Evolutionary conservation across 2,888 invertebrate species (phyloP), one percentile per base, ranked within the genome.

Genomic region (Plebejus anna): DNA sequence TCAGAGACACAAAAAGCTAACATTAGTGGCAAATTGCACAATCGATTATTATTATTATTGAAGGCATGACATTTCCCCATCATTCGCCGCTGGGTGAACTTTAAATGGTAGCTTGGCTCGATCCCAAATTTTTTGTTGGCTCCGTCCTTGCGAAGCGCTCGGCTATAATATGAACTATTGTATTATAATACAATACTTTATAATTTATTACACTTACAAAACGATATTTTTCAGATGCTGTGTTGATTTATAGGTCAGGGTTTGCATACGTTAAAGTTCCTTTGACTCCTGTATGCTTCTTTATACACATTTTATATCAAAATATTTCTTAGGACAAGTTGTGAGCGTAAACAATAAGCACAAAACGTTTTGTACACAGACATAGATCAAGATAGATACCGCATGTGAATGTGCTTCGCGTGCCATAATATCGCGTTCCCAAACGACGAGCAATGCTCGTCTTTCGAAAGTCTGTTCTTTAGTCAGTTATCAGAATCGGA

Each of bases 81-180:
- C 86, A 83, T 84, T 84, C 83, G 85, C 87, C 86, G 81, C 82
- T 82, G 85, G 88, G 77, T 76, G 77, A 79, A 83, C 78, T 79
- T 79, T 79, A 78, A 78, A 79, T 78, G 77, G 81, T 81, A 78
- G 83, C 81, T 88, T 89, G 89, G 89, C 87, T 78, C n/a, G 51
- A 79, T 79, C 85, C 89, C 89, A 89, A 59, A 82, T 84, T 85
- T 86, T 87, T 86, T 84, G 83, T 83, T 82, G 81, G 82, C 84
- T 79, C 82, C 83, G 84, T 82, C 81, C 22, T 22, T 22, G 22
- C 80, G 82, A 82, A 85, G 83, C 83, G 82, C 82, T 83, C 82
- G 79, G 79, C 77, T 79, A 78, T 80, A 80, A 78, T 80, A 80
- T 79, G 78, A 79, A 77, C 79, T 79, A 82, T 81, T 83, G 83